Evolutionary conservation across 1,140 invertebrate genomes (phyloP).

Genomic region (Microplitis mediator): DNA sequence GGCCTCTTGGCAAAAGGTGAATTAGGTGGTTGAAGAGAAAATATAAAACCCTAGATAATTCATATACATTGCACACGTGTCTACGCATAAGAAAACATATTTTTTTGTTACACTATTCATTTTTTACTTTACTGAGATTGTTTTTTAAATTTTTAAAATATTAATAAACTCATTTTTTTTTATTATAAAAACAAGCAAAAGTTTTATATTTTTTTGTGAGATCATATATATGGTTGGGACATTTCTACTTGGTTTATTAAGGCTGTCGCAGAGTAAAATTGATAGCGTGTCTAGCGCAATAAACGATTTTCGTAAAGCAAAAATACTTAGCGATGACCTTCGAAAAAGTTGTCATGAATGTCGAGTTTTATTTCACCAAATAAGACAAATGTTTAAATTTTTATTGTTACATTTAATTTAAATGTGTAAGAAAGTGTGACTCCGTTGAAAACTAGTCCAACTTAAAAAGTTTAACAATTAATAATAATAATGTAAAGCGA

Average conservation of each 20-base stretch:
- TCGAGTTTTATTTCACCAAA: neutral
- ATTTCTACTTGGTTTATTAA: neutral
- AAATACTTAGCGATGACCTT: conserved; percentile 24
- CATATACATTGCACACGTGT: neutral
- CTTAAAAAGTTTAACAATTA: neutral
- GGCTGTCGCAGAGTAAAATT: conserved; percentile 22
- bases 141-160: neutral
- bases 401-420: neutral
- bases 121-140: neutral
- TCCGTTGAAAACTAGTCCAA: neutral
- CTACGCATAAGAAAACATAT: neutral
- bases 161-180: neutral
- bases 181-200: neutral
- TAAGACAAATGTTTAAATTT: neutral
- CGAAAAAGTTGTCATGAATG: neutral
- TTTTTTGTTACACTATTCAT: neutral
- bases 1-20: conserved; percentile 10
- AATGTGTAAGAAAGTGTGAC: neutral
- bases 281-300: conserved; percentile 28
- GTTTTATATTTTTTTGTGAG: neutral
- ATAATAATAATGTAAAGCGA: neutral
- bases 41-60: conserved; percentile 1
- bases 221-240: neutral
- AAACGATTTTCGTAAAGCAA: conserved; percentile 27
- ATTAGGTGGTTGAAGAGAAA: conserved; percentile 15